Conservation (phyloP, 1,140 invertebrate genomes). For the Drosophila kepulauana region DNA sequence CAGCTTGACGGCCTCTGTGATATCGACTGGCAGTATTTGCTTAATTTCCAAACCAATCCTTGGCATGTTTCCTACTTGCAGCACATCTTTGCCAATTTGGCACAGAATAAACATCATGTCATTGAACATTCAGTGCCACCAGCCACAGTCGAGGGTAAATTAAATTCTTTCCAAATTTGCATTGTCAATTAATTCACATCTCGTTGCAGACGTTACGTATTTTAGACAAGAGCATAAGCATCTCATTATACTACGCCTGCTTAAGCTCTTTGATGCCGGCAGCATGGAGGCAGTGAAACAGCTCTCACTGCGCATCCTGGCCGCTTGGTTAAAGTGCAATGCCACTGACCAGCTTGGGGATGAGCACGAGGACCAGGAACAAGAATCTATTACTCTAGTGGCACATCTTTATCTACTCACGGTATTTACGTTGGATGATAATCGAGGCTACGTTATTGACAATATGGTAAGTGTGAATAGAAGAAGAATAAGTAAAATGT, state of each 20-base stretch:
- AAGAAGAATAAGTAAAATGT: no score
- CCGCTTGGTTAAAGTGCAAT: constrained; percentile 66
- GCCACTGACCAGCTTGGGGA: not conserved
- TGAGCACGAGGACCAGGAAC: constrained; percentile 22
- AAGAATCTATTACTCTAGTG: constrained; percentile 52
- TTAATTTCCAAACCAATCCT: constrained; percentile 55
- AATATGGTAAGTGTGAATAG: constrained; percentile 60
- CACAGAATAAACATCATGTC: constrained; percentile 52
- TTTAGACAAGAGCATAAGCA: constrained; percentile 56
- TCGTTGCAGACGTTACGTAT: constrained; percentile 55
- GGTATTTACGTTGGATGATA: constrained; percentile 70
- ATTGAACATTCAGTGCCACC: constrained; percentile 66
- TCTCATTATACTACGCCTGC: constrained; percentile 63
- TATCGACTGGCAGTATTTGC: constrained; percentile 70
- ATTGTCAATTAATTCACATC: not conserved
- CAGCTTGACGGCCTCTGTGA: constrained; percentile 50
- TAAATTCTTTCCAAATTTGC: not conserved
- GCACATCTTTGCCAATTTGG: constrained; percentile 43
- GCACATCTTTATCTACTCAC: constrained; percentile 73
- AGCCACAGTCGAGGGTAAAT: constrained; percentile 61
- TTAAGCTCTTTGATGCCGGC: constrained; percentile 72
- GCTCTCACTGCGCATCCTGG: constrained; percentile 64
- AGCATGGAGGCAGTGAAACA: constrained; percentile 75
- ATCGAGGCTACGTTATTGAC: constrained; percentile 74
- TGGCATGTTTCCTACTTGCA: constrained; percentile 71